Percentiles rank a stretch among this genome's conserved stretches.
These are phyloP conservation scores for Tiliqua scincoides DNA, from an alignment of 2,113 vertebrate genomes.

Conservation along the genomic window DNA sequence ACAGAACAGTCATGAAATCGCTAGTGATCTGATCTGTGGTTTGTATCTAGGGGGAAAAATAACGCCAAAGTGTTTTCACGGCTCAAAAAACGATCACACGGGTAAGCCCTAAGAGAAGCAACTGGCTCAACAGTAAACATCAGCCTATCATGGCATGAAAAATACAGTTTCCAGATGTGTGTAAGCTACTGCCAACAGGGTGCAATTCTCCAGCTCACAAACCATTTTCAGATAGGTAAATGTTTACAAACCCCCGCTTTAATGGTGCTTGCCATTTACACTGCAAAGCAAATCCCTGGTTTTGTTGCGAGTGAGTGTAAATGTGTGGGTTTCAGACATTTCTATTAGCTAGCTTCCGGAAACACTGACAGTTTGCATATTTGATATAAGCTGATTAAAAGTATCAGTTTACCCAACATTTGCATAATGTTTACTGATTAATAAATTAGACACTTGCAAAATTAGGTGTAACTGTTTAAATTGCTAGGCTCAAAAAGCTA, in stretches of 20 bases:
- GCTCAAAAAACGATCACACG: background rate
- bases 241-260: conserved; percentile 44
- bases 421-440: conserved; percentile 75
- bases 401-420: conserved; percentile 69
- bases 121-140: conserved; percentile 9
- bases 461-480: conserved; percentile 61
- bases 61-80: background rate
- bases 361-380: conserved; percentile 49
- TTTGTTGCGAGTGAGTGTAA: conserved; percentile 12
- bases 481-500: conserved; percentile 58
- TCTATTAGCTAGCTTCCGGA: conserved; percentile 57
- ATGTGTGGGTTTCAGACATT: conserved; percentile 59
- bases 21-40: background rate
- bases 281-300: conserved; percentile 46
- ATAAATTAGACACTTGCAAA: conserved; percentile 72
- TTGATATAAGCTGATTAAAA: conserved; percentile 68
- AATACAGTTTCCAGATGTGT: background rate
- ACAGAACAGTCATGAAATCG: background rate
- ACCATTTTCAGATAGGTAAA: conserved; percentile 32
- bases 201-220: conserved; percentile 9
- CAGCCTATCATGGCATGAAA: background rate
- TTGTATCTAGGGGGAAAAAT: too few species aligned
- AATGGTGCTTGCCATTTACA: conserved; percentile 55
- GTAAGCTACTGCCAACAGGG: background rate
- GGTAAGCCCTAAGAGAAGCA: background rate